Evolutionary conservation across 2,888 invertebrate genomes (phyloP).

Genomic region (Aphodius sticticus): DNA sequence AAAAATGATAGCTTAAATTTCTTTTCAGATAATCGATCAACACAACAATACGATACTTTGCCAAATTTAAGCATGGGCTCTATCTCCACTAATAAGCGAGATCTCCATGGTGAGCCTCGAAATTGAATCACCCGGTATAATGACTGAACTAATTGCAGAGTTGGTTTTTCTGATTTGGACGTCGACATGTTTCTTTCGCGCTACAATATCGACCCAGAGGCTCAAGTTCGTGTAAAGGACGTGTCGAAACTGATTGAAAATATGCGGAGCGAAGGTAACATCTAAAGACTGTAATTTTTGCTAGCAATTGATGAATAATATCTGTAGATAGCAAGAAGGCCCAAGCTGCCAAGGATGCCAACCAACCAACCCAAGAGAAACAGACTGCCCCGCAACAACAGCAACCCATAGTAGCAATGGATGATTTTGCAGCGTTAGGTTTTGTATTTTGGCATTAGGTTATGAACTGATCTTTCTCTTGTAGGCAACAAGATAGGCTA

Average conservation of each 20-base stretch:
- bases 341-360: background rate
- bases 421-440: constrained; percentile 51
- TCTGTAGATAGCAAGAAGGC: background rate
- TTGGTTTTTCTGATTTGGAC: constrained; percentile 70
- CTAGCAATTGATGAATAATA: background rate
- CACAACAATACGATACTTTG: too few relatives aligned
- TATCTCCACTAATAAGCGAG: too few relatives aligned
- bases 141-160: constrained; percentile 53
- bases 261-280: constrained; percentile 28
- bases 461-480: constrained; percentile 32
- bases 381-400: background rate
- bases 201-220: constrained; percentile 65
- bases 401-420: constrained; percentile 43
- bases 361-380: background rate
- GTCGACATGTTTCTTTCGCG: constrained; percentile 72
- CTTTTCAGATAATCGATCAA: too few relatives aligned
- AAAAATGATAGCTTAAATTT: too few relatives aligned
- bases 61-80: too few relatives aligned
- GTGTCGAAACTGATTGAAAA: constrained; percentile 42
- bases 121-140: too few relatives aligned
- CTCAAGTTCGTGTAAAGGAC: constrained; percentile 49
- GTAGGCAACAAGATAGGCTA: constrained; percentile 53
- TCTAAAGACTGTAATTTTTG: background rate
- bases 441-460: background rate
- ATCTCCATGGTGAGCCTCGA: too few relatives aligned